Conservation (phyloP, 1,140 invertebrate genomes). For the Olivierus martensii region DNA sequence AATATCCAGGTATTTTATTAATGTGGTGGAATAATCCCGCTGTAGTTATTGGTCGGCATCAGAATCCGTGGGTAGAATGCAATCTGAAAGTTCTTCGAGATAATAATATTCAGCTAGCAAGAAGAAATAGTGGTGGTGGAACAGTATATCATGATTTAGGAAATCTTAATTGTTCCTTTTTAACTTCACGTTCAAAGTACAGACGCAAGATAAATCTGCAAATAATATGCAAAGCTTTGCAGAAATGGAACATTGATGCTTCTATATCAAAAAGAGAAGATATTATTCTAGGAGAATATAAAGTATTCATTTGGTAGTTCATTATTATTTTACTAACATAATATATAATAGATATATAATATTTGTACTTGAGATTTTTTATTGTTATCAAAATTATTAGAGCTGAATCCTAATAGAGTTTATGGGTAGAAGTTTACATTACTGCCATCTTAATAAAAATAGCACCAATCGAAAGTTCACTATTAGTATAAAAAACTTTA, state of each 20-base stretch:
- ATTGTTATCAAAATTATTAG: too few species aligned
- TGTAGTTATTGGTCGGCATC: constrained; percentile 89
- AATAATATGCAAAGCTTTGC: constrained; percentile 52
- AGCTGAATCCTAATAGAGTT: too few species aligned
- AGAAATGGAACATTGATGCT: too few species aligned
- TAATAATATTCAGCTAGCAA: constrained; percentile 52
- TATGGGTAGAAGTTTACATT: too few species aligned
- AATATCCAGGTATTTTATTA: constrained; percentile 52
- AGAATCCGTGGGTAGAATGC: constrained; percentile 90
- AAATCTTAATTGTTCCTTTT: constrained; percentile 85
- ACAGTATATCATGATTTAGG: constrained; percentile 91
- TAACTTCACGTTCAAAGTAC: constrained; percentile 59
- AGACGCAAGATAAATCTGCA: constrained; percentile 71
- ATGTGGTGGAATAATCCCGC: constrained; percentile 84
- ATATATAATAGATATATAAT: too few species aligned
- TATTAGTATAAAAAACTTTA: too few species aligned
- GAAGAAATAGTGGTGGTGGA: constrained; percentile 90
- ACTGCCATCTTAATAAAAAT: too few species aligned
- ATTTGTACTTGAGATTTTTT: too few species aligned
- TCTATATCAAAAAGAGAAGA: constrained; percentile 10
- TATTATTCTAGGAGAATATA: background rate
- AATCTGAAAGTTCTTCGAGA: constrained; percentile 46
- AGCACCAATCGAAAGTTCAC: too few species aligned
- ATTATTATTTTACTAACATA: too few species aligned
- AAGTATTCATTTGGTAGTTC: too few species aligned